A percentile compares a stretch with the other conserved stretches of the same genome.
phyloP scores from a whole-genome alignment of 2,113 vertebrate species.

The Microtus ochrogaster region DNA sequence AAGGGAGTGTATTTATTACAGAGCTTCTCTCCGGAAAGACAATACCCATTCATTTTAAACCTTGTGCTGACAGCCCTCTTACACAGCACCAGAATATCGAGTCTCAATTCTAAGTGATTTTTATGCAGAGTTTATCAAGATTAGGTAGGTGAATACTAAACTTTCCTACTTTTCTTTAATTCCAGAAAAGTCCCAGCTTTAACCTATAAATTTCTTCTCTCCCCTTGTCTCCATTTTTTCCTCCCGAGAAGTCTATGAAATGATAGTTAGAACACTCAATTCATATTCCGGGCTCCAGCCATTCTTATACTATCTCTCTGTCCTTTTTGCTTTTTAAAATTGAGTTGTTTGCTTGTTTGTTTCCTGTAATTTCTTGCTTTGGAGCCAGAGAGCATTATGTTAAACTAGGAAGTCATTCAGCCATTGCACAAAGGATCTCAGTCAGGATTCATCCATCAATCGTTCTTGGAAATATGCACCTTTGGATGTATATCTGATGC shows the following conservation, averaged over 20 bases:
- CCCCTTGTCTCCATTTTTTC: background rate
- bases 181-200: slow-evolving; percentile 22
- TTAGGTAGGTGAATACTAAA: background rate
- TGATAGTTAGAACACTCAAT: background rate
- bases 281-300: background rate
- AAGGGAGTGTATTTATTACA: slow-evolving; percentile 72
- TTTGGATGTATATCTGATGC: background rate
- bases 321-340: background rate
- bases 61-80: slow-evolving; percentile 44
- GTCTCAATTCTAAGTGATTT: slow-evolving; percentile 59
- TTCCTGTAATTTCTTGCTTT: background rate
- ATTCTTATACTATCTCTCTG: background rate
- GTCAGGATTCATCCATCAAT: background rate
- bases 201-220: slow-evolving; percentile 10
- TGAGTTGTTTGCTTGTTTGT: background rate
- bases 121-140: background rate
- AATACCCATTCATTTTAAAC: slow-evolving; percentile 67
- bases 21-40: slow-evolving; percentile 69
- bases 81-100: background rate
- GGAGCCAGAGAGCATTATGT: background rate
- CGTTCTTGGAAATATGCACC: background rate
- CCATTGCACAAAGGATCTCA: background rate
- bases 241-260: background rate
- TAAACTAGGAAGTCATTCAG: background rate
- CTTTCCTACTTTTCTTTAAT: slow-evolving; percentile 14